Base-by-base conservation (phyloP, 2,888 invertebrate species). In the Pedicia rivosa region DNA sequence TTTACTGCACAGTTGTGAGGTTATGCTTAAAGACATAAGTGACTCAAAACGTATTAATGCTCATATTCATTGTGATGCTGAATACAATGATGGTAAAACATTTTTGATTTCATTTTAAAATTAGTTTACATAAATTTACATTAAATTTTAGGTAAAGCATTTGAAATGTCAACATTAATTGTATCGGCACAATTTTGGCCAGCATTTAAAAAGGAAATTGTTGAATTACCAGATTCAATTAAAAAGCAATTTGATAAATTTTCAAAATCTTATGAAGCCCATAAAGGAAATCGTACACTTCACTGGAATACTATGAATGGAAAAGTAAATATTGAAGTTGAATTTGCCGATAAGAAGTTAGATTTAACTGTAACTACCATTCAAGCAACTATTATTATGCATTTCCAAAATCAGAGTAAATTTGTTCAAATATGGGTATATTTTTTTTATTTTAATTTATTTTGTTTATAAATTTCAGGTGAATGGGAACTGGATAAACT, bases 101-200 rank as follows among this genome's bases (percentile, higher is more conserved):
- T n/a, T n/a, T n/a, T n/a, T n/a, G n/a, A n/a, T n/a, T n/a, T n/a
- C n/a, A n/a, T n/a, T n/a, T n/a, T n/a, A n/a, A n/a, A n/a, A n/a
- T n/a, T n/a, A n/a, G n/a, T n/a, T n/a, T n/a, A n/a, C n/a, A n/a
- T n/a, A n/a, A n/a, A n/a, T n/a, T n/a, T n/a, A n/a, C n/a, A n/a
- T n/a, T n/a, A n/a, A n/a, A n/a, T n/a, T n/a, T n/a, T n/a, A n/a
- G n/a, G n/a, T 43, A 55, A 73, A 59, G 59, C 64, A 29, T 73
- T 83, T 43, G 71, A 75, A 16, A 70, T 82, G 19, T 76, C 76
- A 46, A 82, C 90, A 2, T 75, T 95, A 62, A 88, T 97, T 47
- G 67, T 98, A n/a, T 97, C 95, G 0, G 90, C 91, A 2, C 94
- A 97, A 57, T 98, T 95, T 65, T 98, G 97, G 97, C 97, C 97